Conservation (phyloP, 2,113 vertebrate genomes). For the zebrafish (Danio rerio) region GRCz12tu NC_133184.1:44927001-44927500, state of each 20-base stretch:
- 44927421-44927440: constrained; percentile 10
- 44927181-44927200: not conserved
- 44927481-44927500: not conserved
- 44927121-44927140: not conserved
- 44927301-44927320: not conserved
- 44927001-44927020: too few species aligned
- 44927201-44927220: not conserved
- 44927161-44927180: not conserved
- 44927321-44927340: not conserved
- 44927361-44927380: too few species aligned
- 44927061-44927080: not conserved
- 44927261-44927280: not conserved
- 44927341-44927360: not conserved
- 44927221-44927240: constrained; percentile 1
- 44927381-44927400: not conserved
- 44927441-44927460: constrained; percentile 22
- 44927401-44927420: not conserved
- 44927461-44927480: constrained; percentile 1
- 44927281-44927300: not conserved
- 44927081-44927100: not conserved
- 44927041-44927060: too few species aligned
- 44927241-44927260: too few species aligned
- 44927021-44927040: too few species aligned
- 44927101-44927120: not conserved
- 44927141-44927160: not conserved